These are phyloP conservation scores for Poeciliopsis gracilis DNA, from an alignment of 2,797 vertebrate species.

Conservation along the genomic window DNA sequence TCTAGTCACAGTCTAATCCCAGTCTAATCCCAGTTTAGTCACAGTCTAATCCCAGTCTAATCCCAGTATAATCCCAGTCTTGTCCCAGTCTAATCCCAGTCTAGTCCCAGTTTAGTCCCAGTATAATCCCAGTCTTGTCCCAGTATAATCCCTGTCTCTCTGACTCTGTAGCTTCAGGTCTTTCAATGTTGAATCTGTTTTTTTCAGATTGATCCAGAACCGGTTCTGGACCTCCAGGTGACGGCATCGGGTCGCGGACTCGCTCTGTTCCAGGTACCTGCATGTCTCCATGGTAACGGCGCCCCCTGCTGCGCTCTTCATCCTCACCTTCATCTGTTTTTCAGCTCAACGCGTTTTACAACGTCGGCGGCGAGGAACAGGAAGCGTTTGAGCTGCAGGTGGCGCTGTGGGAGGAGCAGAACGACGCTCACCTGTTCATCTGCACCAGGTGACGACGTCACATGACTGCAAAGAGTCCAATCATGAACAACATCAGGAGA, in stretches of 20 bases:
- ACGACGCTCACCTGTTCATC: background rate
- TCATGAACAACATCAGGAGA: background rate
- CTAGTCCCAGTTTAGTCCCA: no score
- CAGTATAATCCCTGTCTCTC: no score
- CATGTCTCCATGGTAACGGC: background rate
- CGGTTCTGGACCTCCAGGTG: conserved; percentile 72
- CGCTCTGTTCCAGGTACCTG: conserved; percentile 87
- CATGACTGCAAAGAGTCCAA: background rate
- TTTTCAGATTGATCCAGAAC: conserved; percentile 75
- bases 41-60: no score
- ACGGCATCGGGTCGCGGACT: conserved; percentile 83
- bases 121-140: no score
- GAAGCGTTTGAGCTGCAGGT: background rate
- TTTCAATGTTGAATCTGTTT: no score
- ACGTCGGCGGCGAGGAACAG: background rate
- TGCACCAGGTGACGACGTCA: background rate
- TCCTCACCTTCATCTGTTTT: background rate
- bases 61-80: no score
- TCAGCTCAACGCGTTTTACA: conserved; percentile 82
- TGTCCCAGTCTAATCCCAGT: fast-evolving
- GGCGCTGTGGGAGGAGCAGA: background rate
- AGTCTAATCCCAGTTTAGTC: no score
- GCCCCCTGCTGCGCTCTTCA: background rate
- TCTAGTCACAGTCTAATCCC: no score
- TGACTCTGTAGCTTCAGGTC: no score